A percentile compares a stretch with the other conserved stretches of the same genome.
Evolutionary conservation across 2,113 vertebrate species (phyloP).

Genomic region (Thalassarche chlororhynchos): DNA sequence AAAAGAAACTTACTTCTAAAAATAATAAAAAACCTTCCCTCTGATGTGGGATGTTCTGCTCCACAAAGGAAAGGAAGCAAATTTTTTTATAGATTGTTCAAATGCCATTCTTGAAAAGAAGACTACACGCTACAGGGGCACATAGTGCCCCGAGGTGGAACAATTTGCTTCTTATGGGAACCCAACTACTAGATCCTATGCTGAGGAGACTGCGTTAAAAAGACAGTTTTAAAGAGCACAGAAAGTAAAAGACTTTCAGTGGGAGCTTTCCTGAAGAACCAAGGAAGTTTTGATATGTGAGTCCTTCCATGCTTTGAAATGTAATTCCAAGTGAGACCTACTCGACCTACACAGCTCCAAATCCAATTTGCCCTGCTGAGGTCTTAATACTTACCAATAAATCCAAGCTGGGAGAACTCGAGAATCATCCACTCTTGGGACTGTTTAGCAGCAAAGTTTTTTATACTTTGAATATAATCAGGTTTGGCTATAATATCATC

Average conservation of each 20-base stretch:
- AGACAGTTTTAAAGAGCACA: not conserved
- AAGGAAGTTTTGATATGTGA: not conserved
- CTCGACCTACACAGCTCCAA: not conserved
- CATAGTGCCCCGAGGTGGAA: not conserved
- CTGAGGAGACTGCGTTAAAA: not conserved
- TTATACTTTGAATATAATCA: constrained; percentile 69
- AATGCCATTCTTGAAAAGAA: not conserved
- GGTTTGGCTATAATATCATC: constrained; percentile 81
- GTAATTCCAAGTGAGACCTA: not conserved
- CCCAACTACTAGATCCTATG: not conserved
- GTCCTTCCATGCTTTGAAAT: not conserved
- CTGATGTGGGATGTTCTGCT: not conserved
- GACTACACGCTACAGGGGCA: not conserved
- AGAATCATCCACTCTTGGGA: constrained; percentile 76
- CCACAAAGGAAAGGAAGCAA: not conserved
- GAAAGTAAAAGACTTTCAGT: not conserved
- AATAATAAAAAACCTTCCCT: not conserved
- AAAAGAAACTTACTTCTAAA: not conserved
- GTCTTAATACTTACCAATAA: constrained; percentile 78
- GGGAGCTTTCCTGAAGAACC: not conserved
- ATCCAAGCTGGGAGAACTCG: constrained; percentile 81
- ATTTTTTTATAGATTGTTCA: not conserved
- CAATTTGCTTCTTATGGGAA: not conserved
- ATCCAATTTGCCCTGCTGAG: not conserved
- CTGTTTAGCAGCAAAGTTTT: constrained; percentile 60